phyloP scores from a whole-genome alignment of 2,797 vertebrate genomes.

The Phoxinus dragarum region DNA sequence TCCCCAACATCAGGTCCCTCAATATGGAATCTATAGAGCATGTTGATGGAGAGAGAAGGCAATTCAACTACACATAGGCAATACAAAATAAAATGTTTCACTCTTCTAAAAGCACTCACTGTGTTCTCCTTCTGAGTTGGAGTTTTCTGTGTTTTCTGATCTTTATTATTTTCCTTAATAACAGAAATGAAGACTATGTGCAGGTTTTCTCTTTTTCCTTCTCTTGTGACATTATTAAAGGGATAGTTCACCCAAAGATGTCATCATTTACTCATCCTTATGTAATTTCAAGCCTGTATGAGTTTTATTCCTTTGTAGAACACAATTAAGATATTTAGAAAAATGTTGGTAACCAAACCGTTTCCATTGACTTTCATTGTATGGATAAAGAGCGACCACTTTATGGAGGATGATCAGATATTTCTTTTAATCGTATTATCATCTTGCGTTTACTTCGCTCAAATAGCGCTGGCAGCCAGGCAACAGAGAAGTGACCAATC shows the following conservation, averaged over 20 bases:
- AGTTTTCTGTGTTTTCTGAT: too few species aligned
- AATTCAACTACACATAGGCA: neutral
- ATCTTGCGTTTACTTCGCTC: too few species aligned
- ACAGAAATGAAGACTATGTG: too few species aligned
- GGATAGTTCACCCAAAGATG: too few species aligned
- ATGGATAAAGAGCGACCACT: neutral
- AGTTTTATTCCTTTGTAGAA: neutral
- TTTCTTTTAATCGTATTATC: too few species aligned
- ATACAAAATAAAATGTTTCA: conserved; percentile 15
- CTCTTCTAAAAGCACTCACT: conserved; percentile 72
- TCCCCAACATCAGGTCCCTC: neutral
- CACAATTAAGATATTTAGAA: neutral
- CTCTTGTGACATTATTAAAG: too few species aligned
- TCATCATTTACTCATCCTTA: neutral
- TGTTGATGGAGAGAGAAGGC: neutral
- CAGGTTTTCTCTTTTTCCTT: too few species aligned
- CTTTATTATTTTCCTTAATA: too few species aligned
- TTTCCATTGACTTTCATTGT: neutral
- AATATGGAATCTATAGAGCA: neutral
- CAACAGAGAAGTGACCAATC: too few species aligned
- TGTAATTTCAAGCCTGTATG: neutral
- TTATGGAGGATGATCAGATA: too few species aligned
- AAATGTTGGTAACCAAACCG: neutral
- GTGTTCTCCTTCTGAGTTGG: conserved; percentile 73
- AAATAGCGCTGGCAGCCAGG: too few species aligned